Conservation (phyloP, 2,888 invertebrate genomes). For the Aphodius sticticus region DNA sequence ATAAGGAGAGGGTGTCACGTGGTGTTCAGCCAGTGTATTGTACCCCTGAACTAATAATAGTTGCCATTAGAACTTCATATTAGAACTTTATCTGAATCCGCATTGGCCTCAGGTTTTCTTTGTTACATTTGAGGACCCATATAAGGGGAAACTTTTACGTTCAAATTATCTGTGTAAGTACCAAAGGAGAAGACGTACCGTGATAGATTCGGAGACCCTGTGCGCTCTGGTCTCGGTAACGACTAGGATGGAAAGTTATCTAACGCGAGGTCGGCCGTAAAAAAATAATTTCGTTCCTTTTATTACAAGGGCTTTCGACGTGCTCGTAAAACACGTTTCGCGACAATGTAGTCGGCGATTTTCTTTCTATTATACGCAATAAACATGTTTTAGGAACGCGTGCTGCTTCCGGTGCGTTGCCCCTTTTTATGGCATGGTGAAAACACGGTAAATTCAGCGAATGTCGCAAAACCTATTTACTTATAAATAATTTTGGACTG, state of each 20-base stretch:
- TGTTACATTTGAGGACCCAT: conserved; percentile 11
- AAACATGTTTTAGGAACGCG: conserved; percentile 23
- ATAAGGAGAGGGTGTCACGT: too few relatives aligned
- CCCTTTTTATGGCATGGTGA: not conserved
- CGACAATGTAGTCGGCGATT: conserved; percentile 24
- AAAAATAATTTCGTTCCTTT: conserved; percentile 25
- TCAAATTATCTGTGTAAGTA: conserved; percentile 16
- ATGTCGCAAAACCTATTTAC: not conserved
- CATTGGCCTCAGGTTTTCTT: conserved; percentile 9
- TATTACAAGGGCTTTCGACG: conserved; percentile 18
- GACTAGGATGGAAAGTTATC: not conserved
- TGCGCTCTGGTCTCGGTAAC: conserved; percentile 10
- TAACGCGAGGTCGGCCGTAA: conserved; percentile 15
- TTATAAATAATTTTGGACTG: not conserved
- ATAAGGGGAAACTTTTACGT: conserved; percentile 9
- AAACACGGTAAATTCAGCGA: not conserved
- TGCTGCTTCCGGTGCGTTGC: conserved; percentile 7
- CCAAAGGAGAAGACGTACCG: conserved; percentile 7
- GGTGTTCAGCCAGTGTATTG: too few relatives aligned
- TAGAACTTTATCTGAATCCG: not conserved
- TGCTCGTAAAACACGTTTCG: conserved; percentile 20
- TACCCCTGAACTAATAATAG: too few relatives aligned
- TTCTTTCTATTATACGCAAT: conserved; percentile 20
- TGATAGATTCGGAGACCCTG: not conserved
- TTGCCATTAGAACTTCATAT: not conserved